Conservation (phyloP, 2,113 vertebrate genomes). For the Micromys minutus region DNA sequence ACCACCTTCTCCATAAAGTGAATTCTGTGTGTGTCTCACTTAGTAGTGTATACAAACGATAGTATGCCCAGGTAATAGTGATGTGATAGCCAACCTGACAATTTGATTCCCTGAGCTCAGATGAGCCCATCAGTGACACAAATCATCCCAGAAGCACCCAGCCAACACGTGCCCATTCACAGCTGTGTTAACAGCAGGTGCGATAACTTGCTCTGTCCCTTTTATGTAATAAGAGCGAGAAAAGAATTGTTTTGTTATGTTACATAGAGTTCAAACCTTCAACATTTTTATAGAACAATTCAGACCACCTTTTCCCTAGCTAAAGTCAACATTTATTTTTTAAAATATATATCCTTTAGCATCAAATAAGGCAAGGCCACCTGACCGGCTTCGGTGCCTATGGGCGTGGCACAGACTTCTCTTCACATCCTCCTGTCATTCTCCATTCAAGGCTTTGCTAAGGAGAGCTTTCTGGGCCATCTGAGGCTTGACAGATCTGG, state of each 20-base stretch:
- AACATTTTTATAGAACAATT: conserved; percentile 10
- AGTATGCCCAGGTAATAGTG: accelerated
- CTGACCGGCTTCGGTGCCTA: accelerated
- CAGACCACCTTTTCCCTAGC: neutral
- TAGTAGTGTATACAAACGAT: neutral
- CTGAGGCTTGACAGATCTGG: neutral
- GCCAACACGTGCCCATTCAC: neutral
- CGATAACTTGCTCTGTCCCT: neutral
- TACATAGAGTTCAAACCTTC: neutral
- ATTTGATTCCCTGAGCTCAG: neutral
- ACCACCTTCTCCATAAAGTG: accelerated
- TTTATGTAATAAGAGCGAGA: conserved; percentile 20
- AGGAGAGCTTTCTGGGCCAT: neutral
- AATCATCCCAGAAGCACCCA: neutral
- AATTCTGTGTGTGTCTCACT: neutral
- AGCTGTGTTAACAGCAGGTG: conserved; percentile 27
- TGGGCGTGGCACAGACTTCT: neutral
- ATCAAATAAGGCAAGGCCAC: neutral
- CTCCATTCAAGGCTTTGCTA: neutral
- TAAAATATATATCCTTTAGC: neutral
- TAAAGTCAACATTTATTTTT: neutral
- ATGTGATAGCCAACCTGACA: neutral
- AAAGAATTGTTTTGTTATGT: conserved; percentile 44
- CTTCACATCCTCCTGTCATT: neutral
- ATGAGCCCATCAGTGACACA: neutral